Conservation (phyloP, 2,797 vertebrate species). For the Orientallactaga sibirica region DNA sequence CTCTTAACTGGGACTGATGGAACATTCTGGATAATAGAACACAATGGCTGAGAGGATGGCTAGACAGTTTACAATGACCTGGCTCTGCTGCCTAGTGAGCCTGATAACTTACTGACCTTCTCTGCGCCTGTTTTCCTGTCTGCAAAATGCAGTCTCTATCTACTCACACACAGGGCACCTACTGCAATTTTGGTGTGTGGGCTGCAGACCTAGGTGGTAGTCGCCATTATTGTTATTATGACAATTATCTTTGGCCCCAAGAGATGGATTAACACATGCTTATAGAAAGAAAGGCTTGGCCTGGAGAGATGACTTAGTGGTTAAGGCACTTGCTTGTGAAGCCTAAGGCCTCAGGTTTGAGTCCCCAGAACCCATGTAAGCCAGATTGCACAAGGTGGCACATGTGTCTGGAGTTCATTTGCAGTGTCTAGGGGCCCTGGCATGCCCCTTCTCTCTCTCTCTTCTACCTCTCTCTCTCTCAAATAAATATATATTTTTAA, state of each 20-base stretch:
- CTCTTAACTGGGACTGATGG: fast-evolving
- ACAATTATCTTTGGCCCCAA: not conserved
- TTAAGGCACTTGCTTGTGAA: too few species aligned
- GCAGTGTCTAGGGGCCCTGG: too few species aligned
- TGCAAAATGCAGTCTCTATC: fast-evolving
- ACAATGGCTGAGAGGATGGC: not conserved
- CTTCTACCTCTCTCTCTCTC: too few species aligned
- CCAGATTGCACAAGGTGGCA: too few species aligned
- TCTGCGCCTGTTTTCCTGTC: not conserved
- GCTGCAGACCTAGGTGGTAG: fast-evolving
- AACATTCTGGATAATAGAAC: not conserved
- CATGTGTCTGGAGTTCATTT: too few species aligned
- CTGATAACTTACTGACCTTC: not conserved
- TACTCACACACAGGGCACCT: fast-evolving
- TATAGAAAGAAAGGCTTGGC: too few species aligned
- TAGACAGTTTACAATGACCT: fast-evolving
- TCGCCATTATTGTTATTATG: fast-evolving
- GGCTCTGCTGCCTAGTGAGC: not conserved
- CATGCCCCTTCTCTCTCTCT: too few species aligned
- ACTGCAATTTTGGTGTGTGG: fast-evolving
- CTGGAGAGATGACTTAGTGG: too few species aligned
- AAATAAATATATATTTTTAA: too few species aligned
- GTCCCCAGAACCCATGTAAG: too few species aligned
- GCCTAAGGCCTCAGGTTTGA: too few species aligned
- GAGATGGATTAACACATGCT: not conserved